A percentile compares a stretch with the other conserved stretches of the same genome.
phyloP scores from a whole-genome alignment of 2,888 invertebrate genomes.

The Sycophila texana region DNA sequence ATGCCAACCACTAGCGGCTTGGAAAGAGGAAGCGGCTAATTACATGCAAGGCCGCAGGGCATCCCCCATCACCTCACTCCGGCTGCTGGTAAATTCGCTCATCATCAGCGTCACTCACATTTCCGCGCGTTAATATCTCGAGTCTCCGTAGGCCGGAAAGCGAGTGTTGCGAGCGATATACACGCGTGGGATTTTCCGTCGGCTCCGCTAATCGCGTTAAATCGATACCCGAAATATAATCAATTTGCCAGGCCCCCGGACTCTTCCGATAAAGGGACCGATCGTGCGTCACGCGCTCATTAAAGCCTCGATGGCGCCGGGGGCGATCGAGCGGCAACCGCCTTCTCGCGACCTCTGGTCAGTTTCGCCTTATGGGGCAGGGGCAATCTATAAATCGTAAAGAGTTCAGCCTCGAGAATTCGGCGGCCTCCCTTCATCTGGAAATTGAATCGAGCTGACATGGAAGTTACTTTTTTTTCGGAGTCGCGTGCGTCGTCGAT shows the following conservation, averaged over 20 bases:
- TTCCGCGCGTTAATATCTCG: slow-evolving; percentile 24
- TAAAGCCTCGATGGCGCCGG: not conserved
- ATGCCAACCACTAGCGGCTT: too few species aligned
- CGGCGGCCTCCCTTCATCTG: too few species aligned
- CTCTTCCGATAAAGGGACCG: too few species aligned
- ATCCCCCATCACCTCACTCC: not conserved
- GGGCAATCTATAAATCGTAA: too few species aligned
- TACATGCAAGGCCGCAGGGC: not conserved
- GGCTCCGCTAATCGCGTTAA: slow-evolving; percentile 38
- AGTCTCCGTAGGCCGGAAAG: slow-evolving; percentile 1
- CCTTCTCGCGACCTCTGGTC: too few species aligned
- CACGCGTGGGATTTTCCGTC: not conserved
- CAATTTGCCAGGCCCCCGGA: slow-evolving; percentile 5
- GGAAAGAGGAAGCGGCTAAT: too few species aligned
- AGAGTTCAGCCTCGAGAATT: too few species aligned
- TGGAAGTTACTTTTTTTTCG: too few species aligned
- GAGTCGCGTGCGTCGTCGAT: too few species aligned
- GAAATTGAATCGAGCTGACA: too few species aligned
- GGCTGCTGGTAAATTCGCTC: slow-evolving; percentile 11
- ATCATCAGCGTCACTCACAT: slow-evolving; percentile 29
- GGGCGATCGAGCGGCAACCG: too few species aligned
- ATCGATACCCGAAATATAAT: slow-evolving; percentile 47
- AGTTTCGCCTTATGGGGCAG: too few species aligned
- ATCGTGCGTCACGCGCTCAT: not conserved
- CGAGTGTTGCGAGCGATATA: not conserved